Conservation (phyloP, 2,113 vertebrate species). For the Delphinapterus leucas region DNA sequence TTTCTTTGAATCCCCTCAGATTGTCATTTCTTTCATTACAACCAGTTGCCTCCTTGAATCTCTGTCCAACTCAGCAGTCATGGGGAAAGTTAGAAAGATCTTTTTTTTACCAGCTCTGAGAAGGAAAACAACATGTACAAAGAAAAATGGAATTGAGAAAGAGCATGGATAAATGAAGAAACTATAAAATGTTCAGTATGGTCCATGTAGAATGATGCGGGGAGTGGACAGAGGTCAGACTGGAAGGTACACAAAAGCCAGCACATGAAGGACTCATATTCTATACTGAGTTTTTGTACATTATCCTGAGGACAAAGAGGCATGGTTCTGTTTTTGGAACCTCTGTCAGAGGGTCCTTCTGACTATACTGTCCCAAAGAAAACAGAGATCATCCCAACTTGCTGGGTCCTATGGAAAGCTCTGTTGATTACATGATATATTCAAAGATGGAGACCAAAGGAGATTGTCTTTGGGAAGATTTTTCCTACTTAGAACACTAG, state of each 20-base stretch:
- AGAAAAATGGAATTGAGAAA: neutral
- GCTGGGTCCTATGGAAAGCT: neutral
- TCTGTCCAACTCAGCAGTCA: neutral
- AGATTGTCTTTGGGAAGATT: neutral
- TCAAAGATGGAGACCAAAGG: neutral
- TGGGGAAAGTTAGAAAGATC: neutral
- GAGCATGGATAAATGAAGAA: neutral
- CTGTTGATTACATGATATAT: neutral
- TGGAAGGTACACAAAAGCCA: neutral
- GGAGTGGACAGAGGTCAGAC: neutral
- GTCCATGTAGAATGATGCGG: fast-evolving
- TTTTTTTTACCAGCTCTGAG: neutral
- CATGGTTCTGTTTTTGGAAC: neutral
- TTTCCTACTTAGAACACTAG: neutral
- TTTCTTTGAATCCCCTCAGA: neutral
- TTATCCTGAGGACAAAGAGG: neutral
- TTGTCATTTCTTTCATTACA: neutral
- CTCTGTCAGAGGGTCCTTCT: neutral
- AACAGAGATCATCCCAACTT: neutral
- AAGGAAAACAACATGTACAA: neutral
- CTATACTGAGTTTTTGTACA: neutral
- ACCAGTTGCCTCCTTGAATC: neutral
- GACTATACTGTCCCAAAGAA: neutral
- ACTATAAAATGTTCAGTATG: neutral
- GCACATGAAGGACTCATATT: neutral